phyloP scores from a whole-genome alignment of 2,888 invertebrate species.

The Hylaea fasciaria region DNA sequence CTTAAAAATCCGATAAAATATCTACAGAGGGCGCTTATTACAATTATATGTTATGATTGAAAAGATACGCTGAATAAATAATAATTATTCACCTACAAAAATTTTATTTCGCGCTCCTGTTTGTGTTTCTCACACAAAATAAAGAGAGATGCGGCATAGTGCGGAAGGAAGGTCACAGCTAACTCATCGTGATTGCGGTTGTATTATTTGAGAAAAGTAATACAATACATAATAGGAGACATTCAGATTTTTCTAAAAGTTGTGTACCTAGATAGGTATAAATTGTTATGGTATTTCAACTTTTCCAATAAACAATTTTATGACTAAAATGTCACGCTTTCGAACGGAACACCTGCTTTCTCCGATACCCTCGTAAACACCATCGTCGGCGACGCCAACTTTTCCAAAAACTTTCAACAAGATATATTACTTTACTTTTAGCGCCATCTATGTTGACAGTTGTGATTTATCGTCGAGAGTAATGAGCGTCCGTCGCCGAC shows the following conservation, averaged over 20 bases:
- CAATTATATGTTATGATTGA: no score
- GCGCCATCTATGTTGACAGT: constrained; percentile 72
- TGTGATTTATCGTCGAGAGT: constrained; percentile 72
- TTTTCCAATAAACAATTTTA: not conserved
- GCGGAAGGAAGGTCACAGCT: no score
- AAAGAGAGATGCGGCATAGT: no score
- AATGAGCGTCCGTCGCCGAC: constrained; percentile 70
- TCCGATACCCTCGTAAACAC: constrained; percentile 19
- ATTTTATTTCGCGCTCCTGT: no score
- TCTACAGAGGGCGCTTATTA: constrained; percentile 9
- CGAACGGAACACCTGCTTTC: constrained; percentile 22
- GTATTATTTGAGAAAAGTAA: no score
- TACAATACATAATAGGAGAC: no score
- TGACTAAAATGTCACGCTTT: constrained; percentile 6
- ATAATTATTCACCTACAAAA: no score
- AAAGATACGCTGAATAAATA: no score
- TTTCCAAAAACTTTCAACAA: constrained; percentile 56
- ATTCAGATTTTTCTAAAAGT: not conserved
- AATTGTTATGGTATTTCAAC: not conserved
- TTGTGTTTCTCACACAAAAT: no score
- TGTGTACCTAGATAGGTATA: no score
- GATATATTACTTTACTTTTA: constrained; percentile 70
- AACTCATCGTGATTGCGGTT: no score
- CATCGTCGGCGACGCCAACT: constrained; percentile 50
- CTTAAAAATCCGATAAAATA: not conserved